These are phyloP conservation scores for Pangasius krempfi DNA, from an alignment of 2,797 vertebrate genomes.

Conservation along the genomic window DNA sequence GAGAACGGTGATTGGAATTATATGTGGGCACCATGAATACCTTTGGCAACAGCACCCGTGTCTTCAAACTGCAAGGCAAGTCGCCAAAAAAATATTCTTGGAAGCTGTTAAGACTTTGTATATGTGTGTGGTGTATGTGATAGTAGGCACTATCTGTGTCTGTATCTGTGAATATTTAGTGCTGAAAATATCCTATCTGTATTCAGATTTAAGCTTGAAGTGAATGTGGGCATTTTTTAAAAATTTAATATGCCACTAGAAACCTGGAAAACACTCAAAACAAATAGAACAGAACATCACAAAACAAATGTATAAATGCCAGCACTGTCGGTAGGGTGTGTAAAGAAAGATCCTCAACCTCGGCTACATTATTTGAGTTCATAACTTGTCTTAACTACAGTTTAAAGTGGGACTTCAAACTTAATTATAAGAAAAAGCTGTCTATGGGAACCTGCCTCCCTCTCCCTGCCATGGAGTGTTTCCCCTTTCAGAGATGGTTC, in stretches of 20 bases:
- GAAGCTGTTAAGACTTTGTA: not conserved
- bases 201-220: not conserved
- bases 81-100: not conserved
- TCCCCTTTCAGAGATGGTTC: too few relatives aligned
- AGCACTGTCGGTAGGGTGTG: not conserved
- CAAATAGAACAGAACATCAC: not conserved
- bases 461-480: too few relatives aligned
- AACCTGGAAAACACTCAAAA: not conserved
- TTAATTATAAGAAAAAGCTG: not conserved
- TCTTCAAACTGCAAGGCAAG: not conserved
- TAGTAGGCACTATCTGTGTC: not conserved
- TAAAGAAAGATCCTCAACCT: too few relatives aligned
- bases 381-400: not conserved
- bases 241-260: not conserved
- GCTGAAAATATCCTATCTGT: not conserved
- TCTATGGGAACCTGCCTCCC: too few relatives aligned
- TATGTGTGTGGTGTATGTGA: not conserved
- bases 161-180: not conserved
- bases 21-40: not conserved
- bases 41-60: not conserved
- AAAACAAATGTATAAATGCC: not conserved
- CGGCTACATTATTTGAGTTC: not conserved
- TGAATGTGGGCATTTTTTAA: not conserved
- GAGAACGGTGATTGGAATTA: slow-evolving; percentile 12
- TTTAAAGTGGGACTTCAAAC: not conserved